phyloP scores from a whole-genome alignment of 2,797 vertebrate genomes.

The Pogoniulus pusillus region DNA sequence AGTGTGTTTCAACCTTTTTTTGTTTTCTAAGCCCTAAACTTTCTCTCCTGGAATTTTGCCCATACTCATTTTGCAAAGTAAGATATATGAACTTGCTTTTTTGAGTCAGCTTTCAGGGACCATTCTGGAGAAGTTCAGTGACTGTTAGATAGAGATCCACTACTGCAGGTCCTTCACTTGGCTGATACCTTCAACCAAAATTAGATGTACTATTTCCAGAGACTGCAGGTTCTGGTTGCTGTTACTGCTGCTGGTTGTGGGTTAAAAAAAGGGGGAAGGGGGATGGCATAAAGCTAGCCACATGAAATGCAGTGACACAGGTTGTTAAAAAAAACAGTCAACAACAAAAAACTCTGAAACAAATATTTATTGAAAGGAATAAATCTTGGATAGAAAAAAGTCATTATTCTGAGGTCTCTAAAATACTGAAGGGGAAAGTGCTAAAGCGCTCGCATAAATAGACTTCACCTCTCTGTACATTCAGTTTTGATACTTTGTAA shows the following conservation, averaged over 20 bases:
- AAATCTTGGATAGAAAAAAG: neutral
- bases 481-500: neutral
- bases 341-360: neutral
- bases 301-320: neutral
- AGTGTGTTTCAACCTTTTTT: neutral
- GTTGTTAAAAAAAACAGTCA: neutral
- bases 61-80: neutral
- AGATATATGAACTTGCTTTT: neutral
- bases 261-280: neutral
- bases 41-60: neutral
- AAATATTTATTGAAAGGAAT: neutral
- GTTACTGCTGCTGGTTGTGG: neutral
- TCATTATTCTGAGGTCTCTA: neutral
- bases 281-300: neutral
- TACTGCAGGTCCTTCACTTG: neutral
- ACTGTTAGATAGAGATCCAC: neutral
- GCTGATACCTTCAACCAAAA: slow-evolving; percentile 13
- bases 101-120: neutral
- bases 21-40: neutral
- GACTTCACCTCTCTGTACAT: neutral
- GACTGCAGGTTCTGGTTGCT: neutral
- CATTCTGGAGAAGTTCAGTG: neutral
- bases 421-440: neutral
- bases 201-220: neutral
- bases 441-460: neutral